These are phyloP conservation scores for Antigone vipio DNA, from an alignment of 2,113 vertebrate species.

Conservation along the genomic window DNA sequence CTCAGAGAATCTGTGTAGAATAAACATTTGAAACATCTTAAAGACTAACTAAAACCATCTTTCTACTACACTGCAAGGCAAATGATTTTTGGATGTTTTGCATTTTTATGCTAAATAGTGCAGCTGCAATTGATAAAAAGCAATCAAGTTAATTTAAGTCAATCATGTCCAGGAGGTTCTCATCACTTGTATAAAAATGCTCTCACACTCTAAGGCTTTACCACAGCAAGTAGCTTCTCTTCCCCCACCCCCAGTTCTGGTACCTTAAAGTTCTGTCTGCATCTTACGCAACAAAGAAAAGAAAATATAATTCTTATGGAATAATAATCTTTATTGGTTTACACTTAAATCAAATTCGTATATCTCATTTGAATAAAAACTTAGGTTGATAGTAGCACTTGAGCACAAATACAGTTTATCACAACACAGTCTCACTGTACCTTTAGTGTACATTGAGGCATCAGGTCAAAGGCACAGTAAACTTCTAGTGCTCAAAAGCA, in stretches of 20 bases:
- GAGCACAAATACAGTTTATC: not conserved
- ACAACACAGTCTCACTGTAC: not conserved
- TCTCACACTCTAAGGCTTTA: slow-evolving; percentile 75
- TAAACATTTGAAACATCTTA: slow-evolving; percentile 82
- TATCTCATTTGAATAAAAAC: slow-evolving; percentile 44
- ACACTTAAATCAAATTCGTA: not conserved
- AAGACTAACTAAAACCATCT: slow-evolving; percentile 82
- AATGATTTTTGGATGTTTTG: slow-evolving; percentile 83
- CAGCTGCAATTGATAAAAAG: slow-evolving; percentile 82
- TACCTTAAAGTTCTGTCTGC: slow-evolving; percentile 41
- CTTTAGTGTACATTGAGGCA: not conserved
- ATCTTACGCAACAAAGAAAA: slow-evolving; percentile 38
- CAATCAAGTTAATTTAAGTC: slow-evolving; percentile 85
- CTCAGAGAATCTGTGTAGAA: slow-evolving; percentile 78
- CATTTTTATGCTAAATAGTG: slow-evolving; percentile 82
- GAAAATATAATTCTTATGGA: not conserved
- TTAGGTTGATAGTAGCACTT: not conserved
- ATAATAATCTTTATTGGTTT: slow-evolving; percentile 1
- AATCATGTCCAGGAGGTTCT: slow-evolving; percentile 83
- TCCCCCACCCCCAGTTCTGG: not conserved
- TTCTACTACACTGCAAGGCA: slow-evolving; percentile 79
- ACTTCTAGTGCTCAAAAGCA: not conserved
- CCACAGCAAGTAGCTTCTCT: slow-evolving; percentile 22
- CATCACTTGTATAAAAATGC: slow-evolving; percentile 76
- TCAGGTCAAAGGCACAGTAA: not conserved